These are phyloP conservation scores for Cuniculus paca DNA, from an alignment of 2,797 vertebrate species.

Conservation along the genomic window DNA sequence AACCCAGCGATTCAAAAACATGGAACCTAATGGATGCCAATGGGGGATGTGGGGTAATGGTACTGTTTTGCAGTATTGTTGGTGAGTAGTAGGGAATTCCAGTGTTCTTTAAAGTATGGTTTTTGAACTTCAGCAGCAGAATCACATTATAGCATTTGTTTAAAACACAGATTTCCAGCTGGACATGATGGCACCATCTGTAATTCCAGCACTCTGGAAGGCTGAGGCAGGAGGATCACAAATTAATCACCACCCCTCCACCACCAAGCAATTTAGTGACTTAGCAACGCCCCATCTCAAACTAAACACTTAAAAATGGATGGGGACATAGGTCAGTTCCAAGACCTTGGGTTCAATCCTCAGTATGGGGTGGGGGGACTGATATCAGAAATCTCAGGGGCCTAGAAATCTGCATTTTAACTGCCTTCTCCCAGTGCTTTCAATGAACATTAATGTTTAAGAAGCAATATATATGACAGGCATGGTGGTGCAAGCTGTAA, in stretches of 20 bases:
- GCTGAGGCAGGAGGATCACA: background rate
- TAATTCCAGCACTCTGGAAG: background rate
- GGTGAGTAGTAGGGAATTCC: background rate
- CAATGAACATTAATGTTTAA: background rate
- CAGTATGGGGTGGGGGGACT: background rate
- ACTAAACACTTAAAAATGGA: background rate
- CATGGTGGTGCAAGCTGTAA: background rate
- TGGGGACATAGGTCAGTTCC: background rate
- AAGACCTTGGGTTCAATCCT: background rate
- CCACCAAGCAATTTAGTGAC: background rate
- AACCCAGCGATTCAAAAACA: background rate
- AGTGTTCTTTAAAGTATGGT: background rate
- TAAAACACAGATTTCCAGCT: constrained; percentile 25
- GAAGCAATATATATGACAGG: background rate
- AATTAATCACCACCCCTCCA: background rate
- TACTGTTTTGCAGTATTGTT: background rate
- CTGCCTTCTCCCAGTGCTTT: background rate
- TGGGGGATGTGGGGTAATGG: background rate
- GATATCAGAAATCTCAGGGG: background rate
- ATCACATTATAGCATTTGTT: background rate
- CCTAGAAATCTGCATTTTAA: constrained; percentile 29
- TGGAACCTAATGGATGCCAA: background rate
- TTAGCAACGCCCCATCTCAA: background rate
- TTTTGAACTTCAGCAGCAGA: background rate
- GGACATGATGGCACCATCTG: background rate